Conservation (phyloP, 1,140 invertebrate species). For the Cecropterus lyciades region DNA sequence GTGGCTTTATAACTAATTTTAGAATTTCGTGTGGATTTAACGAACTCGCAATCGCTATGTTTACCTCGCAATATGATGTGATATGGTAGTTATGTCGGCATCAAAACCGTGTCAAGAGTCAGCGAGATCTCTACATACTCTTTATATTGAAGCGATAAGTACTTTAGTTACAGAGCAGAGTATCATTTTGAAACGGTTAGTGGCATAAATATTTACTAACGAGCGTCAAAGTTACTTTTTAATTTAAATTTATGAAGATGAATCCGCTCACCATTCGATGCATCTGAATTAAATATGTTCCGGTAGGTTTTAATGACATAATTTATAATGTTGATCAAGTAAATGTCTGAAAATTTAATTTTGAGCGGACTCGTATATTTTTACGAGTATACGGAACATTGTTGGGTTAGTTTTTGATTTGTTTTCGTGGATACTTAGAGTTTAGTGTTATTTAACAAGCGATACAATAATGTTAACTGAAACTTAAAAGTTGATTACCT, state of each 20-base stretch:
- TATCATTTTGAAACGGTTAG: conserved; percentile 17
- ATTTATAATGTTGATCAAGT: background rate
- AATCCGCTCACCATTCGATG: conserved; percentile 3
- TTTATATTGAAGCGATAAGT: conserved; percentile 23
- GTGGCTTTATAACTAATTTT: conserved; percentile 18
- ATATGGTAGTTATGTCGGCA: conserved; percentile 15
- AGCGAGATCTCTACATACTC: conserved; percentile 21
- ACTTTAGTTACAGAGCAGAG: conserved; percentile 7
- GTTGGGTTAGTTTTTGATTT: no score
- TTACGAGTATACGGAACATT: no score
- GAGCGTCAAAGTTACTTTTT: conserved; percentile 10
- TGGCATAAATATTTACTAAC: conserved; percentile 23
- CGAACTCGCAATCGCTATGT: conserved; percentile 24
- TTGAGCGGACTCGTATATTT: no score
- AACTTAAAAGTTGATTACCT: background rate
- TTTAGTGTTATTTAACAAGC: no score
- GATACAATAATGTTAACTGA: background rate
- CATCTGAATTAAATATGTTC: conserved; percentile 7
- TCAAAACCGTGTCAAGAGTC: conserved; percentile 25
- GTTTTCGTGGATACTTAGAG: no score
- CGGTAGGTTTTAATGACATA: background rate
- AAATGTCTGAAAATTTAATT: no score
- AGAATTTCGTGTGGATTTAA: conserved; percentile 9
- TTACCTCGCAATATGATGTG: conserved; percentile 19
- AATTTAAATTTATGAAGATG: conserved; percentile 21